Evolutionary conservation across 2,113 vertebrate species (phyloP), one percentile per base, ranked within the genome.

Genomic region (Malurus melanocephalus): DNA sequence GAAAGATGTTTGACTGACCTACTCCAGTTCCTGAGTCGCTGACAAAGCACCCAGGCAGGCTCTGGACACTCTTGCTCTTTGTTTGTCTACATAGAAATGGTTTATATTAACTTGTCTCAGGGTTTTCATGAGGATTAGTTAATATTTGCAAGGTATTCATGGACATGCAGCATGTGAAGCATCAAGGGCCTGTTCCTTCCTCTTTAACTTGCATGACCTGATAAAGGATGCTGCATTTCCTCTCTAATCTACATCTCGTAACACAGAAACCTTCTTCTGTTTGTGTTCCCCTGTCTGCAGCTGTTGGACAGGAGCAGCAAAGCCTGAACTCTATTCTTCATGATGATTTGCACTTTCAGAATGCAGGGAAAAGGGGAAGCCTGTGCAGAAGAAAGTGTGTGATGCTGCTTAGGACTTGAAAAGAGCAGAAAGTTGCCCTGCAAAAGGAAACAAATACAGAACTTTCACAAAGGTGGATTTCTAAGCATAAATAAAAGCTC

Each of bases 21-120:
- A 8, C 16, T 66, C 65, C 52, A 66, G 69, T 61, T 81, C 22
- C 51, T 55, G 69, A 49, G 49, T 43, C 2, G 0, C 64, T 68
- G 49, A 51, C n/a, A 46, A 49, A 83, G 40, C 3, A 1, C n/a
- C 24, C 23, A 14, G 40, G 27, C n/a, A 45, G 18, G 32, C 49
- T 48, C 51, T 48, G 80, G 66, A 45, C 33, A 19, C 26, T 42
- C 43, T 73, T 4, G 1, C 17, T 61, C 14, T 40, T 92, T 80
- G 24, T 56, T 80, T 85, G 19, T 10, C 2, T 67, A 7, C 0
- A 4, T 82, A 30, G 13, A 61, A 85, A 79, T 56, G 52, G 59
- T 94, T 88, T 82, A 73, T 69, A 62, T 90, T 90, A 85, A 93
- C 51, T 35, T 55, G 12, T 66, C 71, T 93, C 83, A 33, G 22